Evolutionary conservation across 2,113 vertebrate genomes (phyloP).

Genomic region (Chauna torquata): DNA sequence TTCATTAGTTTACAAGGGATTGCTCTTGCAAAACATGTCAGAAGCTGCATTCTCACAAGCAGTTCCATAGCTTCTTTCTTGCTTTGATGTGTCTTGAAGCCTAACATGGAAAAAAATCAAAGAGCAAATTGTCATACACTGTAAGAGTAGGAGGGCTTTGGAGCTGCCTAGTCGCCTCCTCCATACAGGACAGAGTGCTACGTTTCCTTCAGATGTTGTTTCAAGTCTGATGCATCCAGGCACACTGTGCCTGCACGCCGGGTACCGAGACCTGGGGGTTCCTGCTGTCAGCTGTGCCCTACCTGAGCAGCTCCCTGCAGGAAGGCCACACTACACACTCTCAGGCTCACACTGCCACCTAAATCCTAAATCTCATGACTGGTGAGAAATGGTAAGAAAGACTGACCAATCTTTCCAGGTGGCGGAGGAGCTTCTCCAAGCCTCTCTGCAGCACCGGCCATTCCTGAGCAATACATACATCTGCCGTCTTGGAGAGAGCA

Average conservation of each 20-base stretch:
- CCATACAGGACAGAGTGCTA: neutral
- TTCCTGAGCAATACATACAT: neutral
- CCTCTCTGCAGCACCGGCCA: neutral
- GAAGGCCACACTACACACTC: fast-evolving
- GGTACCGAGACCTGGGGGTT: neutral
- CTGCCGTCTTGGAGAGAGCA: neutral
- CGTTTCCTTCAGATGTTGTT: neutral
- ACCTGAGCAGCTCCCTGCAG: fast-evolving
- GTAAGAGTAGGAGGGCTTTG: neutral
- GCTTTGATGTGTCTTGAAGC: neutral
- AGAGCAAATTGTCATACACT: neutral
- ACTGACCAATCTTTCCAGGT: neutral
- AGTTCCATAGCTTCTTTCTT: neutral
- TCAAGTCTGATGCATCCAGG: neutral
- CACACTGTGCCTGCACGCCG: fast-evolving
- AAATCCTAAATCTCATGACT: neutral
- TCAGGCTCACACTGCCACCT: neutral
- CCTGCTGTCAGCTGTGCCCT: fast-evolving
- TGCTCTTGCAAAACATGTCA: neutral
- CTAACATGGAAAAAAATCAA: neutral
- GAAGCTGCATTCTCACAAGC: fast-evolving
- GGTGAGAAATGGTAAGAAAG: fast-evolving
- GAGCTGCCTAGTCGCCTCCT: neutral
- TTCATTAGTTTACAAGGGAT: neutral
- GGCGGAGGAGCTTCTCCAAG: fast-evolving